phyloP scores from a whole-genome alignment of 2,113 vertebrate genomes.

The Atrichornis clamosus region DNA sequence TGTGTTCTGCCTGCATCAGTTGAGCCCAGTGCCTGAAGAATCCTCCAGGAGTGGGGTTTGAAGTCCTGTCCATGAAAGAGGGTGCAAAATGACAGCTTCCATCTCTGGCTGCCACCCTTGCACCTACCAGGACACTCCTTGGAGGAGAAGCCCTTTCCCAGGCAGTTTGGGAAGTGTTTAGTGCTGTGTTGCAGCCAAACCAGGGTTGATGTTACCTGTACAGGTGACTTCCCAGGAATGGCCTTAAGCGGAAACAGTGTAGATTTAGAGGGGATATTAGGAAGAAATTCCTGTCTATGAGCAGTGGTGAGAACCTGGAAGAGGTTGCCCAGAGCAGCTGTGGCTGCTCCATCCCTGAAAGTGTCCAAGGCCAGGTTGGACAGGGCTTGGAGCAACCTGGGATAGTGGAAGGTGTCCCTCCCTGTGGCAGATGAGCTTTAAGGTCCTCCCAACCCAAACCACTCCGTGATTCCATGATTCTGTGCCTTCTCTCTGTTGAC shows the following conservation, averaged over 20 bases:
- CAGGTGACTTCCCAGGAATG: not conserved
- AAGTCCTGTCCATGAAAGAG: accelerated
- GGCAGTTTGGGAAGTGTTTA: not conserved
- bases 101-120: not conserved
- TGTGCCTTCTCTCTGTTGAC: not conserved
- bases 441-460: not conserved
- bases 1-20: not conserved
- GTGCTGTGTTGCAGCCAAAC: not conserved
- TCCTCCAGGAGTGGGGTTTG: accelerated
- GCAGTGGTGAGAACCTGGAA: not conserved
- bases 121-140: not conserved
- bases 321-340: not conserved
- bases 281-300: not conserved
- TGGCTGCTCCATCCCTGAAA: not conserved
- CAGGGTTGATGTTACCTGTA: not conserved
- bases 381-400: not conserved
- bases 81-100: not conserved
- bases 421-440: no score
- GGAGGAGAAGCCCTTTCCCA: not conserved
- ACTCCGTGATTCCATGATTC: accelerated
- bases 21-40: not conserved
- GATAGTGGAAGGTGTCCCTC: accelerated
- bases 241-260: not conserved
- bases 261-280: not conserved
- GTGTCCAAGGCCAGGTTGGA: accelerated